phyloP scores from a whole-genome alignment of 2,113 vertebrate genomes.

The Pangasianodon hypophthalmus region DNA sequence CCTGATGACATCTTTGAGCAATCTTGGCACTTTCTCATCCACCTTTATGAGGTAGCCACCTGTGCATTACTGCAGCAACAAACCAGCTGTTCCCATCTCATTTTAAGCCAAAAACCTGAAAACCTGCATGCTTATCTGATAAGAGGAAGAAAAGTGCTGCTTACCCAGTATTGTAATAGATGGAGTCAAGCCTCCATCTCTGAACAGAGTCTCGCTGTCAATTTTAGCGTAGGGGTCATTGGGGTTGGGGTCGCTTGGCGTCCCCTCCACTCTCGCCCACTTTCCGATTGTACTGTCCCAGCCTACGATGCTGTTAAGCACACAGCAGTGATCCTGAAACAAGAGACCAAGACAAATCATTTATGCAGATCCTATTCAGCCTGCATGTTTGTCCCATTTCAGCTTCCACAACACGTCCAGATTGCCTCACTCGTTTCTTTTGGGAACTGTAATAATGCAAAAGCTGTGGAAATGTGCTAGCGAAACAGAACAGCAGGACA shows the following conservation, averaged over 20 bases:
- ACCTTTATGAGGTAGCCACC: background rate
- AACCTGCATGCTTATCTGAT: background rate
- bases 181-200: constrained; percentile 91
- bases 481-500: background rate
- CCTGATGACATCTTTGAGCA: background rate
- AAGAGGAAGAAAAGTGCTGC: background rate
- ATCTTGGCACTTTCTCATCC: background rate
- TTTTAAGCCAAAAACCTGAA: background rate
- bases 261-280: constrained; percentile 95
- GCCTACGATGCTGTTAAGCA: constrained; percentile 95
- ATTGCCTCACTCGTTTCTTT: background rate
- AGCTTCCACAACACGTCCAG: background rate
- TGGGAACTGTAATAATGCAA: background rate
- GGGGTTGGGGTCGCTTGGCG: constrained; percentile 95
- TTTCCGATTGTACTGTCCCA: constrained; percentile 95
- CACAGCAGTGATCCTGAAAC: constrained; percentile 92
- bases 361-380: background rate
- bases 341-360: background rate
- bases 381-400: background rate
- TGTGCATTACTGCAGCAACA: background rate
- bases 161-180: constrained; percentile 96
- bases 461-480: background rate
- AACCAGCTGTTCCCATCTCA: background rate
- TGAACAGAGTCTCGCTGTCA: constrained; percentile 94
- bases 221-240: constrained; percentile 96